A percentile compares a stretch with the other conserved stretches of the same genome.
These are phyloP conservation scores for Rhopalosiphum nymphaeae DNA, from an alignment of 2,888 invertebrate species.

Conservation along the genomic window DNA sequence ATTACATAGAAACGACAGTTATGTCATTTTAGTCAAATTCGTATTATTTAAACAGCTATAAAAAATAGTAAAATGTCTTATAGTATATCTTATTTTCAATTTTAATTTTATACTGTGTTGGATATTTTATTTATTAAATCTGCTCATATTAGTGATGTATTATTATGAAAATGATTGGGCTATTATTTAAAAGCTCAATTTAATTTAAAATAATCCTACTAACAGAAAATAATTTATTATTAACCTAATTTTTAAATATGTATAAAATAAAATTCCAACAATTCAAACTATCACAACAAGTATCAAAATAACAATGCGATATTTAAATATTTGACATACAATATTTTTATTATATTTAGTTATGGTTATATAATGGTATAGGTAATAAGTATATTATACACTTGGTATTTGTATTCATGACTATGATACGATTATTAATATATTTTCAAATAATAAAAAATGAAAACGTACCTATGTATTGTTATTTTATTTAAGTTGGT, in stretches of 20 bases:
- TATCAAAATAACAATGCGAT: neutral
- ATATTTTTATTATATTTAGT: neutral
- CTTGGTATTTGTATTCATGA: neutral
- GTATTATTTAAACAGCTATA: neutral
- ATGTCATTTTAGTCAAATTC: neutral
- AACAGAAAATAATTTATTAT: neutral
- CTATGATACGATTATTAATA: neutral
- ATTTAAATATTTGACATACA: neutral
- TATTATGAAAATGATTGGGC: neutral
- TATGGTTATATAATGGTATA: neutral
- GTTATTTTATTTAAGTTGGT: neutral
- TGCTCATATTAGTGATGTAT: neutral
- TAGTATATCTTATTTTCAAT: neutral
- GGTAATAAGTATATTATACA: neutral
- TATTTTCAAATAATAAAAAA: neutral
- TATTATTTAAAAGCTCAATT: neutral
- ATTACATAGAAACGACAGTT: neutral
- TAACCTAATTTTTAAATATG: neutral
- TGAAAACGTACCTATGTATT: neutral
- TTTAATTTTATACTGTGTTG: neutral
- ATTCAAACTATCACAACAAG: neutral
- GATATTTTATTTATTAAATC: conserved; percentile 2
- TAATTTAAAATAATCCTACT: neutral
- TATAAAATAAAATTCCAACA: neutral
- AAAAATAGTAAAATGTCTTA: neutral